Conservation (phyloP, 92 coral and sea anemone genomes). For the Pocillopora grandis region DNA sequence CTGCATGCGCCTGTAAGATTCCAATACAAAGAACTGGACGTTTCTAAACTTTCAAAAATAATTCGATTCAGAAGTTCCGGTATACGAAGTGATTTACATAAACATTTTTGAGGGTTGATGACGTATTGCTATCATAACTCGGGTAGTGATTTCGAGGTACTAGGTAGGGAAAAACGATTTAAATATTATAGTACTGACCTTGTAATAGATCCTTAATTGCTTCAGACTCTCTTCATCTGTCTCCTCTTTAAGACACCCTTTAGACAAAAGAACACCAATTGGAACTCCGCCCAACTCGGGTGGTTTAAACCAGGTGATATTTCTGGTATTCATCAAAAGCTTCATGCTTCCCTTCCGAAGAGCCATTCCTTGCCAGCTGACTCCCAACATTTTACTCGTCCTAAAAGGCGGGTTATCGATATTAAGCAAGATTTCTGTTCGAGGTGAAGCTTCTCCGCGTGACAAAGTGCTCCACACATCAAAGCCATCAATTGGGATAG, state of each 20-base stretch:
- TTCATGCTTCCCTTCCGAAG: constrained; percentile 69
- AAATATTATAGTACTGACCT: background rate
- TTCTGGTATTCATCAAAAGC: constrained; percentile 54
- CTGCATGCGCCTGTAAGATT: constrained; percentile 25
- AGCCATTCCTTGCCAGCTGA: constrained; percentile 54
- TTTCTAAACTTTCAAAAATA: too few relatives aligned
- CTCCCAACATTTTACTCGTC: background rate
- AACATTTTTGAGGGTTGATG: too few relatives aligned
- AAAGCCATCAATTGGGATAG: constrained; percentile 48
- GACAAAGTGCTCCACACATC: constrained; percentile 54
- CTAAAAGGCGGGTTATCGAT: constrained; percentile 34
- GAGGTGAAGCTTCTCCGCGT: constrained; percentile 47
- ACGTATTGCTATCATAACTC: too few relatives aligned
- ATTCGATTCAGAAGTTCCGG: too few relatives aligned
- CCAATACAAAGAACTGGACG: background rate
- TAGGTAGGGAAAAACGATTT: background rate
- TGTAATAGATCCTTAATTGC: background rate
- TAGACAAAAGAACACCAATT: background rate
- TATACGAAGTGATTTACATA: too few relatives aligned
- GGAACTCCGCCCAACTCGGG: constrained; percentile 44
- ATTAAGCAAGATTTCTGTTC: constrained; percentile 50
- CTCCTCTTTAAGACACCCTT: background rate
- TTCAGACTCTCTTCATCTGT: constrained; percentile 3
- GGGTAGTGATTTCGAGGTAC: too few relatives aligned
- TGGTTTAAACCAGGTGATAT: constrained; percentile 64